A percentile compares a stretch with the other conserved stretches of the same genome.
Conservation (phyloP, 2,797 vertebrate genomes). For the Rachycentron canadum region DNA sequence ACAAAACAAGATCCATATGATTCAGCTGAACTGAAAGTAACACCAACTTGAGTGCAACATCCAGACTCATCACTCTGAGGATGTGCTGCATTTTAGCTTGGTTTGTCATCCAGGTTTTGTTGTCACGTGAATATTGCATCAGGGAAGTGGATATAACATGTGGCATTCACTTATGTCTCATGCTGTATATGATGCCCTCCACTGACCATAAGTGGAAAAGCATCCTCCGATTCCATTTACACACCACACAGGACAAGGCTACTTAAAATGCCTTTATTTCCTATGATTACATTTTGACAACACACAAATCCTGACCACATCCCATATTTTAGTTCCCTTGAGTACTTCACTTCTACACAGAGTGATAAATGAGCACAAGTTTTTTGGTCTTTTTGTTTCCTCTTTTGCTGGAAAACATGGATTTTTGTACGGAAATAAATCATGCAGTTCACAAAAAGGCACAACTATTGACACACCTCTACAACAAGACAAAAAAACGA, state of each 20-base stretch:
- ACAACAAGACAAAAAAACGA: slow-evolving; percentile 74
- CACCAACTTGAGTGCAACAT: not conserved
- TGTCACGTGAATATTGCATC: not conserved
- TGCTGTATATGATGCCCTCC: slow-evolving; percentile 44
- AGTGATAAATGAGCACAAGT: slow-evolving; percentile 72
- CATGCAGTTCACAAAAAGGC: slow-evolving; percentile 85
- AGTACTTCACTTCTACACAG: slow-evolving; percentile 72
- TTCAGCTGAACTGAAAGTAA: no score
- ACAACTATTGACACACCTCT: slow-evolving; percentile 78
- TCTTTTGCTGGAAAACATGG: slow-evolving; percentile 72
- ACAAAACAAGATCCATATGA: not conserved
- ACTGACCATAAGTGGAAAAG: slow-evolving; percentile 47
- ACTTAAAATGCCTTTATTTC: slow-evolving; percentile 87
- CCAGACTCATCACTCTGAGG: not conserved
- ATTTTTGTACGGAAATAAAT: slow-evolving; percentile 71
- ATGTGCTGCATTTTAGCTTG: not conserved
- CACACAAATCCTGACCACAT: slow-evolving; percentile 73
- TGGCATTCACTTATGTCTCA: not conserved
- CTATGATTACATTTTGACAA: slow-evolving; percentile 80
- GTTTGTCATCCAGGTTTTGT: not conserved
- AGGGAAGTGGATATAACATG: not conserved
- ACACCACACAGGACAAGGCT: slow-evolving; percentile 70
- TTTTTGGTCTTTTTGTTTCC: slow-evolving; percentile 57
- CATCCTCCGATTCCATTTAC: slow-evolving; percentile 30
- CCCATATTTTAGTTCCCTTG: slow-evolving; percentile 73